Base-by-base conservation (phyloP, 2,888 invertebrate genomes). In the Chrysolina oricalcia region DNA sequence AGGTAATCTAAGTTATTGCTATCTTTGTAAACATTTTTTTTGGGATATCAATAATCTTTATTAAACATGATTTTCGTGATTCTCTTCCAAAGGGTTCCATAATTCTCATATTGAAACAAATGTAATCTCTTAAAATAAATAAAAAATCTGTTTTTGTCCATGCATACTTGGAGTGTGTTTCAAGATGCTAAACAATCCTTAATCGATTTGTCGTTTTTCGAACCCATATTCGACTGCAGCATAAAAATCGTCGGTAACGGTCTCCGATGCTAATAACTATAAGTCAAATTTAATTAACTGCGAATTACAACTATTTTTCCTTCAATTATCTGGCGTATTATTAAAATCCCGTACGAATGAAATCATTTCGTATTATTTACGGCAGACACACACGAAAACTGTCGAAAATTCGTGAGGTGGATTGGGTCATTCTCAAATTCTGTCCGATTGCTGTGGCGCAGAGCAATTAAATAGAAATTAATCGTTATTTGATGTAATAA, bases 231-330 rank as follows among this genome's bases (percentile, higher is more conserved):
- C 23, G 50, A 48, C 66, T 66, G 46, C 50, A 66, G 15, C 46
- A 50, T 35, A 2, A 27, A 17, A 19, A 66, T 21, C 43, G 21
- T 11, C 23, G 48, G 46, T 72, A 72, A 72, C 75, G 71, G 71
- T 17, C 46, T 21, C 43, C 66, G 46, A 64, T 71, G 43, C 46
- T 66, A 66, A 70, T 74, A 50, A 66, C 74, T 64, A 72, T 72
- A 72, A 71, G 75, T 75, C 72, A 67, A 75, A 64, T 68, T 75
- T 72, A 75, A 75, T 75, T 72, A 75, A 43, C 71, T 19, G 66
- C 68, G 53, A 70, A 74, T 74, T 56, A 66, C 59, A 70, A 73
- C 66, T 62, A 63, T 73, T 74, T 67, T 56, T 62, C 70, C 53
- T 65, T 27, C 66, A 66, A 43, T 66, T 23, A 66, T 66, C n/a